Conservation (phyloP, 2,797 vertebrate genomes). For the Scleropages formosus region DNA sequence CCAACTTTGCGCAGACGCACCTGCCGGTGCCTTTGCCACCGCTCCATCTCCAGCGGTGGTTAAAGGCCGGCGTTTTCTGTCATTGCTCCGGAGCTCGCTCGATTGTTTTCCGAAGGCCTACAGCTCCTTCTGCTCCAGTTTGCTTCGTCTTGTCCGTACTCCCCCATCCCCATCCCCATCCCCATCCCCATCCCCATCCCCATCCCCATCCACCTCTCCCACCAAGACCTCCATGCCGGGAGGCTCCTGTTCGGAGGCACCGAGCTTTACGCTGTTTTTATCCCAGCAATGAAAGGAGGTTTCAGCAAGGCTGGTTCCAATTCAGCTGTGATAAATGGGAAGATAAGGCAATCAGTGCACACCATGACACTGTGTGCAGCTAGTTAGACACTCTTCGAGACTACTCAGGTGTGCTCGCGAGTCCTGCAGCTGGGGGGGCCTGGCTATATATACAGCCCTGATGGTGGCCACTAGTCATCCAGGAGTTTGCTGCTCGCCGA, state of each 20-base stretch:
- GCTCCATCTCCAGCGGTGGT: constrained; percentile 42
- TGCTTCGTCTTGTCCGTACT: constrained; percentile 33
- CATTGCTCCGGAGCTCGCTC: constrained; percentile 40
- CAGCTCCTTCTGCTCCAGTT: constrained; percentile 42
- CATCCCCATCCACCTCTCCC: constrained; percentile 30
- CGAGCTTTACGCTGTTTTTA: constrained; percentile 68
- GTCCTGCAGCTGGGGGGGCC: constrained; percentile 66
- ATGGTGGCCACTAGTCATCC: constrained; percentile 74
- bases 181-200: constrained; percentile 24
- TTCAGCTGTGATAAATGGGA: constrained; percentile 96
- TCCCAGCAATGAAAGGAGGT: constrained; percentile 81
- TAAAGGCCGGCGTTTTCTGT: constrained; percentile 48
- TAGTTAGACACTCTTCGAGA: constrained; percentile 85
- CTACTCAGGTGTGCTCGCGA: constrained; percentile 83
- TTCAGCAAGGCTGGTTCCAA: constrained; percentile 94
- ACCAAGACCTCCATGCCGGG: constrained; percentile 53
- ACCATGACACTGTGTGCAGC: constrained; percentile 80
- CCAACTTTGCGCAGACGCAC: constrained; percentile 40
- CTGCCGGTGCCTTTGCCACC: constrained; percentile 38
- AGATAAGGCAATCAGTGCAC: constrained; percentile 94
- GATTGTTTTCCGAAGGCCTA: constrained; percentile 43
- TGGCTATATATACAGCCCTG: constrained; percentile 70
- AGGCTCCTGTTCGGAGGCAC: constrained; percentile 60
- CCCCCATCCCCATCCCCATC: constrained; percentile 34
- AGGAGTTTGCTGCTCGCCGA: constrained; percentile 65